Percentiles rank a stretch among this genome's conserved stretches.
phyloP scores from a whole-genome alignment of 2,888 invertebrate genomes.

The Eupithecia vulgata region DNA sequence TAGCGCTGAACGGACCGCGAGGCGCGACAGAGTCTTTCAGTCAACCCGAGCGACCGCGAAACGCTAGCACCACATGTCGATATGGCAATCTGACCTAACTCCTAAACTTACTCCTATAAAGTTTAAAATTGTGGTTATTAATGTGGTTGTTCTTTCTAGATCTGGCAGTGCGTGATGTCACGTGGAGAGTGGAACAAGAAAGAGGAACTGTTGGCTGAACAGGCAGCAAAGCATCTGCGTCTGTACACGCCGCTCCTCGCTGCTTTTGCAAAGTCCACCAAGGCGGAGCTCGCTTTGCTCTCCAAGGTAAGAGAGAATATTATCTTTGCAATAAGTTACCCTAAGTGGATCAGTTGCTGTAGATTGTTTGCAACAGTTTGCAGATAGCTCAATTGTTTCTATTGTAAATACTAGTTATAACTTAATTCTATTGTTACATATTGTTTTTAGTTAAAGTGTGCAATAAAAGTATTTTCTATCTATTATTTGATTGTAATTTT shows the following conservation, averaged over 20 bases:
- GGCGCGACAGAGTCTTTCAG: constrained; percentile 67
- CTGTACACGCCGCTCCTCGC: constrained; percentile 93
- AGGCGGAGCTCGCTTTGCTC: constrained; percentile 94
- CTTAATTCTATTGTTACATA: too few relatives aligned
- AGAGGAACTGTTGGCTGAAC: constrained; percentile 97
- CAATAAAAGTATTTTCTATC: too few relatives aligned
- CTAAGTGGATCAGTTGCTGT: too few relatives aligned
- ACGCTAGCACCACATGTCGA: constrained; percentile 62
- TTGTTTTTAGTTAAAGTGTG: too few relatives aligned
- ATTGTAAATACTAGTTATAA: too few relatives aligned
- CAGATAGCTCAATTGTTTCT: too few relatives aligned
- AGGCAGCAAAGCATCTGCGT: constrained; percentile 95
- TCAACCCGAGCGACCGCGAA: constrained; percentile 46
- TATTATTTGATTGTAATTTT: too few relatives aligned
- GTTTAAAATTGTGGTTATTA: neutral
- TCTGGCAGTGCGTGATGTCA: constrained; percentile 98
- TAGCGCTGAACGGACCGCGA: constrained; percentile 43
- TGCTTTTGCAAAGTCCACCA: constrained; percentile 93
- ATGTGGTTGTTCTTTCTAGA: constrained; percentile 73
- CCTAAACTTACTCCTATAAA: neutral
- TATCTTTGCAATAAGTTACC: neutral
- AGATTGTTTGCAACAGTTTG: too few relatives aligned
- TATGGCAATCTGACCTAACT: constrained; percentile 72
- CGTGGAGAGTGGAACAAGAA: constrained; percentile 99
- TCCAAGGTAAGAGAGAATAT: constrained; percentile 82